Evolutionary conservation across 2,888 invertebrate species (phyloP).

Genomic region (Drosophila ustulata): DNA sequence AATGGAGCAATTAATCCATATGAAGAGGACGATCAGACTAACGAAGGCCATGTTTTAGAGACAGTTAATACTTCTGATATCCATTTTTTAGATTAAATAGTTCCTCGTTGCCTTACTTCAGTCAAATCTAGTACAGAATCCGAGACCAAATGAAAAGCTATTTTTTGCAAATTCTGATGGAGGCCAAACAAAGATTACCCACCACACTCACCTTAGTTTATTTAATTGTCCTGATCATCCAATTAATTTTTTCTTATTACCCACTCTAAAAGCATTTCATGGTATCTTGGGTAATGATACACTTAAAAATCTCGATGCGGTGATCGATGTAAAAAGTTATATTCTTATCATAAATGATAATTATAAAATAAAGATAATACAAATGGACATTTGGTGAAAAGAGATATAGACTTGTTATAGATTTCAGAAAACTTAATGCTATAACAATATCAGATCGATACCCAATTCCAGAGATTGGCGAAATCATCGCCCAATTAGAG

Average conservation of each 20-base stretch:
- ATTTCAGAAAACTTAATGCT: too few relatives aligned
- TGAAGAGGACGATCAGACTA: not conserved
- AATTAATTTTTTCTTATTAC: slow-evolving; percentile 14
- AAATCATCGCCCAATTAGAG: slow-evolving; percentile 1
- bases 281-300: slow-evolving; percentile 15
- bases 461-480: slow-evolving; percentile 5
- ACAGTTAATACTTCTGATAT: slow-evolving; percentile 1
- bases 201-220: slow-evolving; percentile 1
- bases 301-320: slow-evolving; percentile 6
- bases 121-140: not conserved
- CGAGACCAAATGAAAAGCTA: not conserved
- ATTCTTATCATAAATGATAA: slow-evolving; percentile 10
- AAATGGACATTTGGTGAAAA: not conserved
- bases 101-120: slow-evolving; percentile 15
- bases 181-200: slow-evolving; percentile 7
- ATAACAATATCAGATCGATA: not conserved
- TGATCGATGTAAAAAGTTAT: slow-evolving; percentile 15
- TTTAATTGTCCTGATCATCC: slow-evolving; percentile 1
- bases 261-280: slow-evolving; percentile 8
- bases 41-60: not conserved
- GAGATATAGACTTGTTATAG: not conserved
- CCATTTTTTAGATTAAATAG: slow-evolving; percentile 14
- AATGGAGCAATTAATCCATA: too few relatives aligned
- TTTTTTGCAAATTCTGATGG: slow-evolving; percentile 10
- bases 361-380: slow-evolving; percentile 12